Evolutionary conservation across 1,140 invertebrate species (phyloP), one percentile per base, ranked within the genome.

Genomic region (Meteorus sp.): DNA sequence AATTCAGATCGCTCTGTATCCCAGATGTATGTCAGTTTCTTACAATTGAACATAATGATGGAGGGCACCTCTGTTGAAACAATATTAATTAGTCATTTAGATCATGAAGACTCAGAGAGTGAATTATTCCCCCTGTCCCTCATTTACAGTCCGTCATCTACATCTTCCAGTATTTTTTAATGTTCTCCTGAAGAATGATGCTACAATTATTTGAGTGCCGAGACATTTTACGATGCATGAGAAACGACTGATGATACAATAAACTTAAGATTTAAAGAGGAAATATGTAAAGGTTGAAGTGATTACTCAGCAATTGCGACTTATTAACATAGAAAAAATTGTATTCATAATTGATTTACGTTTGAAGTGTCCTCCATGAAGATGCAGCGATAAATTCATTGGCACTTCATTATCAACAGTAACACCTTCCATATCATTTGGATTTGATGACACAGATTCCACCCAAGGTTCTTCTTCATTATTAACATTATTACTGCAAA

Each of bases 1-100:
- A 92, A 94, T 63, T 85, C 81, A 7, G 82, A 79, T 33, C 81
- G 82, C 2, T 82, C 80, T 0, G 76, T 68, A 63, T 92, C 88
- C 90, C 91, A 94, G 33, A 93, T 77, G 56, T 92, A 88, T 0
- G 81, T 82, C 35, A 90, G 79, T 68, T 92, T 93, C 69, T 93
- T 93, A 68, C 90, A 91, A 6, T 77, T 83, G 71, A 93, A 93
- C 33, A 84, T 82, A 6, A 84, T 71, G 48, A 90, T 85, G 43
- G 78, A 79, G 58, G 83, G 76, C 8, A 85, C 76, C 65, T 85
- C 86, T 87, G 73, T 1, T n/a, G n/a, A 75, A 5, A 39, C 23
- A 56, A 35, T 8, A 39, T 37, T 25, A 33, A 47, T 1, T 3
- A 15, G n/a, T 31, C n/a, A n/a, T n/a, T n/a, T n/a, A n/a, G n/a